Percentiles rank a stretch among this genome's conserved stretches.
phyloP scores from a whole-genome alignment of 2,888 invertebrate species.

The Phengaris alcon region DNA sequence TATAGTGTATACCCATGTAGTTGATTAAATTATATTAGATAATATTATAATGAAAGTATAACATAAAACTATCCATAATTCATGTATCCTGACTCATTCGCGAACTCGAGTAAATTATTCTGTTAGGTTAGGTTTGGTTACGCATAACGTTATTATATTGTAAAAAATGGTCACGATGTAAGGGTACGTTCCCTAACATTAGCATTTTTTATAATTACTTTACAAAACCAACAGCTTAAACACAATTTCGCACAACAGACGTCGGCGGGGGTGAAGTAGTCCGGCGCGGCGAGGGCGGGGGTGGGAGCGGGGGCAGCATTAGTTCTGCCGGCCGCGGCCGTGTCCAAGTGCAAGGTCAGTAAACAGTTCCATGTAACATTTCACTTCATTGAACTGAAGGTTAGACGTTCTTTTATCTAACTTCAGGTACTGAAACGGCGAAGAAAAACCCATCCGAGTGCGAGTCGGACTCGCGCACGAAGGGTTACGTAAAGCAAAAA shows the following conservation, averaged over 20 bases:
- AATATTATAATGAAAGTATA: constrained; percentile 1
- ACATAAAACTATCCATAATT: not conserved
- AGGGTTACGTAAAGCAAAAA: no score
- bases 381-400: constrained; percentile 1
- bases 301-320: constrained; percentile 29
- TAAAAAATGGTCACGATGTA: no score
- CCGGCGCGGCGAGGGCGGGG: not conserved
- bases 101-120: constrained; percentile 1
- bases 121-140: not conserved
- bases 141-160: not conserved
- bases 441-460: no score
- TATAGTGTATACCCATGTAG: no score
- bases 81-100: not conserved
- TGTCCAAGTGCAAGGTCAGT: constrained; percentile 39
- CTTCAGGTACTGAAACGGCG: not conserved
- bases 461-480: no score
- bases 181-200: no score
- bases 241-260: not conserved
- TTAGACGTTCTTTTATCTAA: not conserved
- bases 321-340: constrained; percentile 35
- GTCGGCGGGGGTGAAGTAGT: not conserved
- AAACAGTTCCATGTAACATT: not conserved
- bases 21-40: no score
- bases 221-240: no score
- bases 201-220: no score